Evolutionary conservation across 2,113 vertebrate genomes (phyloP).

Genomic region (Eulacestoma nigropectus): DNA sequence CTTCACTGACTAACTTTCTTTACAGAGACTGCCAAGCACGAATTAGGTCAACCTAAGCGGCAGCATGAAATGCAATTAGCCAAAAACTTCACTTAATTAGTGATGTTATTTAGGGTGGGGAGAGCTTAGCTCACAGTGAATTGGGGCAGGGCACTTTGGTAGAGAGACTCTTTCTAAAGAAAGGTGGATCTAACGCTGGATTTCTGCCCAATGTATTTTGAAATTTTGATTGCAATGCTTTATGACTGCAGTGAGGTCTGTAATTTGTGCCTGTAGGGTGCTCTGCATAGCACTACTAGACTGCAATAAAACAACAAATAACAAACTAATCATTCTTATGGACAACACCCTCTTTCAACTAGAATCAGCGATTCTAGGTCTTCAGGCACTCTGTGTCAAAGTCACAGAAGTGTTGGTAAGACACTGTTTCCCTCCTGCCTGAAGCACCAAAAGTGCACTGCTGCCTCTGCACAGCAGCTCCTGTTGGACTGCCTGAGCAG

Average conservation of each 20-base stretch:
- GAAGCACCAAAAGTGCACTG: neutral
- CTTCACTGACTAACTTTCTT: constrained; percentile 28
- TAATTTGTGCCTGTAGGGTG: constrained; percentile 45
- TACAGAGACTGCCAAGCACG: constrained; percentile 33
- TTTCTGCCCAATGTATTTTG: constrained; percentile 17
- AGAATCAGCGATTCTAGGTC: neutral
- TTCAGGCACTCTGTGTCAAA: neutral
- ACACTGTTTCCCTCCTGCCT: neutral
- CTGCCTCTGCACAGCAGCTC: neutral
- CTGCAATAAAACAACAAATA: neutral
- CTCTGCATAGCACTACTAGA: neutral
- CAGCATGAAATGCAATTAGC: constrained; percentile 53
- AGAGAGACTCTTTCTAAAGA: neutral
- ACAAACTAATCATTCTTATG: neutral
- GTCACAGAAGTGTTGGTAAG: neutral
- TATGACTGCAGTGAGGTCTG: neutral
- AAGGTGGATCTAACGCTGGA: neutral
- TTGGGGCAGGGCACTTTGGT: neutral
- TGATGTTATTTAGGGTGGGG: constrained; percentile 39
- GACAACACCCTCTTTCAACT: neutral
- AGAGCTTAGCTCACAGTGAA: constrained; percentile 40
- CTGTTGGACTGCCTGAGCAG: neutral
- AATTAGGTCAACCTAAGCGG: constrained; percentile 67
- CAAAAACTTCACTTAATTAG: constrained; percentile 53
- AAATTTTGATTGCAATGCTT: constrained; percentile 32